Base-by-base conservation (phyloP, 2,113 vertebrate genomes). In the Bubo blakistoni region DNA sequence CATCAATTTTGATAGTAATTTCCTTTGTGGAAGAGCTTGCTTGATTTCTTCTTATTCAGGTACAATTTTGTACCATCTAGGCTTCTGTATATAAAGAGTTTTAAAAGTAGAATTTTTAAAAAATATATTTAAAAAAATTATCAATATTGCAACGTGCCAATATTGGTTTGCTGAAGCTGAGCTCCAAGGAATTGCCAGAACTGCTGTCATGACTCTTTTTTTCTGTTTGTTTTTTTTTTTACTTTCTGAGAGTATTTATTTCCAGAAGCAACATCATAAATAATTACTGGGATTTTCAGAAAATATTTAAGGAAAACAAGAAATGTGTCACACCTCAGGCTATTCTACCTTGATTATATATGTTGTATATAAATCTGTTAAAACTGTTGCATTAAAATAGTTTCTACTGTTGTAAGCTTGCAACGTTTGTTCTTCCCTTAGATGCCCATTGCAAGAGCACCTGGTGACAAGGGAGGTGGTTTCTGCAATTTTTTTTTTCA, bases 1-100 rank as follows among this genome's bases (percentile, higher is more conserved):
- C 87, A 96, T 93, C 92, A 77, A 89, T 97, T 96, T 73, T 88
- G 44, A 87, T 77, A 83, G 71, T 38, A 58, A 94, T 97, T 94
- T 96, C 77, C 86, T 93, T 94, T 89, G 70, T 81, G 61, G 86
- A 78, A 85, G 85, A 89, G 58, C 57, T 73, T 85, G n/a, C 65
- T 81, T 72, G 51, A 51, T 94, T 94, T 94, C 47, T 95, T 92
- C 38, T 69, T 88, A 59, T 47, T 96, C 63, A 12, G 77, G 34
- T 85, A 38, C 0, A 0, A 22, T 91, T 96, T 83, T 94, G 49
- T 91, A 70, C 74, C 27, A 42, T 58, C 54, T 57, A 34, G 27
- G 54, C 8, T 79, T 46, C 58, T 86, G 82, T 87, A 49, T 51
- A 62, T 38, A 32, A 54, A 72, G 47, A 51, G 10, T 44, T 78